Percentiles rank a stretch among this genome's conserved stretches.
These are phyloP conservation scores for Zingel zingel DNA, from an alignment of 2,113 vertebrate genomes.

Conservation along the genomic window DNA sequence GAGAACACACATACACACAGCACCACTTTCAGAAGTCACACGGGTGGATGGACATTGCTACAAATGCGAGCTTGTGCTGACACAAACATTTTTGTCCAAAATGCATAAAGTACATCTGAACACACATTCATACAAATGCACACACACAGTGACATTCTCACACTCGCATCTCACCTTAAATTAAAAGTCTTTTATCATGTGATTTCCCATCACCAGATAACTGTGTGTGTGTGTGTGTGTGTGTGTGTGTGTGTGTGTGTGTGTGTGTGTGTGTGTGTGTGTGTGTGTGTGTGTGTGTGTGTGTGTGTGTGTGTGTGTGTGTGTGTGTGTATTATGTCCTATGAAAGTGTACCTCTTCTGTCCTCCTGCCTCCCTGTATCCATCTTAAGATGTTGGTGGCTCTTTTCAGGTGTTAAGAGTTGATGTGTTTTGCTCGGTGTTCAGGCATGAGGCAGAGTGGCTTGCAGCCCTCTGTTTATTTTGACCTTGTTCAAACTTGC, in stretches of 20 bases:
- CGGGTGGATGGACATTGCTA: neutral
- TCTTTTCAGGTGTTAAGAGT: conserved; percentile 54
- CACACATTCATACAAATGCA: neutral
- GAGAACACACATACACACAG: neutral
- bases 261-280: no score
- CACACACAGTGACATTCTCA: conserved; percentile 15
- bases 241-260: no score
- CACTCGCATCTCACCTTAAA: neutral
- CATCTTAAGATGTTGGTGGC: conserved; percentile 46
- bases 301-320: conserved; percentile 12
- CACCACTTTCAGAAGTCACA: conserved; percentile 9
- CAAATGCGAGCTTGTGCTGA: neutral
- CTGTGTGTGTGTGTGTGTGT: no score
- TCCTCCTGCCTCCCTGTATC: conserved; percentile 1
- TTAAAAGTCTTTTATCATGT: conserved; percentile 7
- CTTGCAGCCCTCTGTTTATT: conserved; percentile 60
- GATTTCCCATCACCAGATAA: no score
- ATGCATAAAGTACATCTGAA: neutral
- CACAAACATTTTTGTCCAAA: neutral
- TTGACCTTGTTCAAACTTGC: conserved; percentile 68
- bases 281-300: neutral
- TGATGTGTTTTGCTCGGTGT: conserved; percentile 63
- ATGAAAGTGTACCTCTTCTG: conserved; percentile 19
- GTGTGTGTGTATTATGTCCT: conserved; percentile 11
- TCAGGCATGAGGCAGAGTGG: conserved; percentile 45